phyloP scores from a whole-genome alignment of 2,797 vertebrate genomes.

The Acipenser ruthenus region DNA sequence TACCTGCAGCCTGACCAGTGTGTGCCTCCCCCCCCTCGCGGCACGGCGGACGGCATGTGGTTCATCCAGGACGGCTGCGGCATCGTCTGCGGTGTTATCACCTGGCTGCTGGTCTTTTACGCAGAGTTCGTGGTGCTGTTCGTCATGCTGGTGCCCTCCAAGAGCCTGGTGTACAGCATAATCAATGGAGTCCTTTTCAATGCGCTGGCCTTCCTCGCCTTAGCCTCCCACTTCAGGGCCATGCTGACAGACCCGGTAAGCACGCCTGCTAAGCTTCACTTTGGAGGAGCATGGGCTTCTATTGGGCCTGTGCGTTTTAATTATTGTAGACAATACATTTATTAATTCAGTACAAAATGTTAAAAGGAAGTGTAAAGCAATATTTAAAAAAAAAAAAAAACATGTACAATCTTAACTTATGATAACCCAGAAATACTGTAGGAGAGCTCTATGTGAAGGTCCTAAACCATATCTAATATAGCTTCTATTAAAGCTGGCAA shows the following conservation, averaged over 20 bases:
- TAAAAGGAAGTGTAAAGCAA: too few species aligned
- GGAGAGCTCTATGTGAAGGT: too few species aligned
- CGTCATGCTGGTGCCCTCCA: constrained; percentile 84
- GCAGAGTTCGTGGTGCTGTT: constrained; percentile 95
- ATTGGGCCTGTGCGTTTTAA: too few species aligned
- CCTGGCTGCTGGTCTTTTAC: constrained; percentile 91
- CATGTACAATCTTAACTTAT: too few species aligned
- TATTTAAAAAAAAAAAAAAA: too few species aligned
- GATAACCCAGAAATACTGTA: too few species aligned
- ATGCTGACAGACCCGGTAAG: constrained; percentile 98
- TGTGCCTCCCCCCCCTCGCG: constrained; percentile 68
- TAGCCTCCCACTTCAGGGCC: constrained; percentile 85
- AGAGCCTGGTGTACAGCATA: constrained; percentile 75
- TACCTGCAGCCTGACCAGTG: constrained; percentile 91
- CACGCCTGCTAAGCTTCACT: constrained; percentile 27
- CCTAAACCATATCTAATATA: too few species aligned
- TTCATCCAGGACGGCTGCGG: constrained; percentile 95
- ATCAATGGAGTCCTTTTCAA: constrained; percentile 89
- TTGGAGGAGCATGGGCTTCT: too few species aligned
- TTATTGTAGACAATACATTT: too few species aligned
- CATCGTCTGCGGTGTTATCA: constrained; percentile 85
- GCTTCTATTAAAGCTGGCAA: too few species aligned
- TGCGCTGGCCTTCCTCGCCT: constrained; percentile 80
- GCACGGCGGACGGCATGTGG: constrained; percentile 77
- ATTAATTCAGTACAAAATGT: too few species aligned